Base-by-base conservation (phyloP, 92 coral and sea anemone species). In the Porites cylindrica region DNA sequence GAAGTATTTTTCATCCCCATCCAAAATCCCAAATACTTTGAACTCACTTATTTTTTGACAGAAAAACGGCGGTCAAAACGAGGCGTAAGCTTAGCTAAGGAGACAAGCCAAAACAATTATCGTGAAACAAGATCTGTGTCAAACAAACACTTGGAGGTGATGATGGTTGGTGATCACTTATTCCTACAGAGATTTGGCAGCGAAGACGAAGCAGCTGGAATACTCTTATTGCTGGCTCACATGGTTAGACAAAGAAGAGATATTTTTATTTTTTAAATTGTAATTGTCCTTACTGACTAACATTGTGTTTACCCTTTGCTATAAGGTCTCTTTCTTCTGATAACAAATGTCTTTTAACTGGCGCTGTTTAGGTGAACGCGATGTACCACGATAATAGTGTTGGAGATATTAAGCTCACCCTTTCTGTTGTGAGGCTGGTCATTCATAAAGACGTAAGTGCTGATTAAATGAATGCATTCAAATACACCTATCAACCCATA, bases 361-460 rank as follows among this genome's bases (percentile, higher is more conserved):
- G 32, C 61, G 16, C 61, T 8, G 11, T 56, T 56, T 91, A 93
- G 96, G 84, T 91, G 9, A 92, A 92, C 66, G 78, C 90, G 1
- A 80, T 96, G 88, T 94, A 91, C 84, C 93, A 91, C 47, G 99
- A 93, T 76, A 66, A 82, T 19, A 89, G 95, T 72, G 85, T 90
- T 70, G 98, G 98, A 10, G 85, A 78, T n/a, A 88, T 83, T 10
- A 96, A 93, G 81, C 84, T 96, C 61, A 75, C 89, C 43, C 76
- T 94, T 20, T 90, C 92, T 3, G 82, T 96, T 24, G 90, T 93
- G 69, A 90, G 78, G 78, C 75, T 96, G 21, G 79, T 96, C 9
- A 84, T 80, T 83, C 82, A 91, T 72, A 89, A 83, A 51, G 94
- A 90, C 92, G 99, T 95, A 85, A 87, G 92, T 82, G 32, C 69